A percentile compares a stretch with the other conserved stretches of the same genome.
These are phyloP conservation scores for Loris lydekkerianus DNA, from an alignment of 2,797 vertebrate genomes.

Conservation along the genomic window DNA sequence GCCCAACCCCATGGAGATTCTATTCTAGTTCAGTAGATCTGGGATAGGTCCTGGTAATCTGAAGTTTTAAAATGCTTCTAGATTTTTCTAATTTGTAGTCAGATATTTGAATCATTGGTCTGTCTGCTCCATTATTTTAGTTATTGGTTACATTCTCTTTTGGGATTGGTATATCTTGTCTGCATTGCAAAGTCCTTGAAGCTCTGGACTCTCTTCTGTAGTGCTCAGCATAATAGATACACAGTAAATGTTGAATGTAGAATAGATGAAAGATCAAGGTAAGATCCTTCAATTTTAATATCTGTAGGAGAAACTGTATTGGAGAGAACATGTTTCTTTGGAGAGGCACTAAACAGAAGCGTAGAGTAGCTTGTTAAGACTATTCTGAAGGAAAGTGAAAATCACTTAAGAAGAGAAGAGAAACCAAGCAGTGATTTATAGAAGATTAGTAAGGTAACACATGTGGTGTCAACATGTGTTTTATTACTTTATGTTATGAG, in stretches of 20 bases:
- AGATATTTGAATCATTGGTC: background rate
- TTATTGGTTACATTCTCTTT: background rate
- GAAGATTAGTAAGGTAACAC: background rate
- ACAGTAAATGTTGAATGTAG: constrained; percentile 7
- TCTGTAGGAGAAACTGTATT: background rate
- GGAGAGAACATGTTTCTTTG: constrained; percentile 15
- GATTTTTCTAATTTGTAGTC: constrained; percentile 3
- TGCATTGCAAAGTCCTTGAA: background rate
- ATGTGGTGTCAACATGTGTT: background rate
- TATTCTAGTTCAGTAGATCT: background rate
- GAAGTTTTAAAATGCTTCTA: background rate
- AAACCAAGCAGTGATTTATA: background rate
- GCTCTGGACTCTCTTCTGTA: background rate
- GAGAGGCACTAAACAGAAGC: background rate
- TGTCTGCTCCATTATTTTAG: background rate
- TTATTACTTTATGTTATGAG: background rate
- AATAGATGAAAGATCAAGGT: background rate
- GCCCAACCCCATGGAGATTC: background rate
- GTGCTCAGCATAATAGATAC: background rate
- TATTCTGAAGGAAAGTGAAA: background rate
- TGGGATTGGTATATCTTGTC: background rate
- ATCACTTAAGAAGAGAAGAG: background rate
- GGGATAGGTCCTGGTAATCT: background rate
- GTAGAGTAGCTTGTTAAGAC: background rate
- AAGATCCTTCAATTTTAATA: background rate